A percentile compares a stretch with the other conserved stretches of the same genome.
Conservation (phyloP, 2,113 vertebrate genomes). For the Sorex fumeus region DNA sequence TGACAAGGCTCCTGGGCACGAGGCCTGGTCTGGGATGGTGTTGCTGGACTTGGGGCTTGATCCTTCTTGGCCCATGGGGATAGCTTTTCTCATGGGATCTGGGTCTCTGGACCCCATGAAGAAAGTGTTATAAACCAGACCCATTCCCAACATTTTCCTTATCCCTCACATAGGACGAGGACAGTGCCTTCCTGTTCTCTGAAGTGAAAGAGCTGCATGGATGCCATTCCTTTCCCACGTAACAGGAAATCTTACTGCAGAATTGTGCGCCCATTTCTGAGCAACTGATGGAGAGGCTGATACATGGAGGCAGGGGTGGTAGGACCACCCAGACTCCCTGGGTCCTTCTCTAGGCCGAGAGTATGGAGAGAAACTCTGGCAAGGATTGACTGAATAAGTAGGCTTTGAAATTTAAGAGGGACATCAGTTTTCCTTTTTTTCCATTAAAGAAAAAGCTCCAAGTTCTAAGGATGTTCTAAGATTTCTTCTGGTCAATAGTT, state of each 20-base stretch:
- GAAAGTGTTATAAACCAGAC: background rate
- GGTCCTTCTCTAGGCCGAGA: background rate
- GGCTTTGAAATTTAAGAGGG: background rate
- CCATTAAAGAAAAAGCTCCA: conserved; percentile 17
- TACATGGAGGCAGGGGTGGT: no score
- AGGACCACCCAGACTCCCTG: fast-evolving
- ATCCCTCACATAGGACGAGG: background rate
- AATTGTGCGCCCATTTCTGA: background rate
- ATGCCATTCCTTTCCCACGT: background rate
- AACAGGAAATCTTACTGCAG: background rate
- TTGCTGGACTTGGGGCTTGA: background rate
- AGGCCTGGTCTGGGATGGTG: background rate
- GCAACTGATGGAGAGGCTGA: background rate
- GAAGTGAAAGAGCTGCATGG: background rate
- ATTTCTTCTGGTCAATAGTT: background rate
- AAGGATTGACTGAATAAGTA: background rate
- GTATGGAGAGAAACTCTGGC: background rate
- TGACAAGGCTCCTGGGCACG: no score
- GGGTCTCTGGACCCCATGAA: background rate
- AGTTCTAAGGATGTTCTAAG: background rate
- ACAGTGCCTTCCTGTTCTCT: background rate
- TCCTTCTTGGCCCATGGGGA: background rate
- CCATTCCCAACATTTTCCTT: background rate
- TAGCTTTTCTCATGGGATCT: background rate
- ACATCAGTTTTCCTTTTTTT: background rate